Conservation (phyloP, 2,888 invertebrate genomes). For the Yponomeuta cagnagella region DNA sequence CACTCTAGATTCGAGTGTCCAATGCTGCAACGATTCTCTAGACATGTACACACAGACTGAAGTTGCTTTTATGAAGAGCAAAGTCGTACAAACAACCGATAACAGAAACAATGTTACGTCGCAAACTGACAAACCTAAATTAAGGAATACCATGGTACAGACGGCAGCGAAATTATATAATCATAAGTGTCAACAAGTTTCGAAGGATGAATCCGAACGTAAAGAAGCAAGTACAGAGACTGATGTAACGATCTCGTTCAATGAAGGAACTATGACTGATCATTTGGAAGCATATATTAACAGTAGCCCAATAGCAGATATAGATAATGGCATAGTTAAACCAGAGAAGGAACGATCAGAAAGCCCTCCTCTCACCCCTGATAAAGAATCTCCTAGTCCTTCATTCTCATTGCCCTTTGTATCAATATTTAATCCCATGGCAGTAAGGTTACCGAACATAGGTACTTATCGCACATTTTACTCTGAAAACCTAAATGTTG, state of each 20-base stretch:
- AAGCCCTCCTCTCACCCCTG: conserved; percentile 65
- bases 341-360: conserved; percentile 53
- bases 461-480: conserved; percentile 49
- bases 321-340: conserved; percentile 2
- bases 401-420: conserved; percentile 55
- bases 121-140: conserved; percentile 55
- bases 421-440: conserved; percentile 66
- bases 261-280: conserved; percentile 34
- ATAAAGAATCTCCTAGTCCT: conserved; percentile 39
- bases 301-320: not conserved
- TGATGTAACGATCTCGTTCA: conserved; percentile 27
- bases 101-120: conserved; percentile 35
- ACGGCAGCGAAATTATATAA: conserved; percentile 38
- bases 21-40: conserved; percentile 43
- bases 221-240: conserved; percentile 44
- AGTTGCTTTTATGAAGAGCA: conserved; percentile 50
- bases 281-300: conserved; percentile 24
- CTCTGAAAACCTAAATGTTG: conserved; percentile 26
- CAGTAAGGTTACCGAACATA: conserved; percentile 66
- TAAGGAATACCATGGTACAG: conserved; percentile 44
- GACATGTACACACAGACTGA: conserved; percentile 65
- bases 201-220: conserved; percentile 28
- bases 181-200: conserved; percentile 43
- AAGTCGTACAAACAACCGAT: conserved; percentile 49
- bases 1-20: conserved; percentile 55